Percentiles rank a stretch among this genome's conserved stretches.
Conservation (phyloP, 2,888 invertebrate genomes). For the Deilephila elpenor region DNA sequence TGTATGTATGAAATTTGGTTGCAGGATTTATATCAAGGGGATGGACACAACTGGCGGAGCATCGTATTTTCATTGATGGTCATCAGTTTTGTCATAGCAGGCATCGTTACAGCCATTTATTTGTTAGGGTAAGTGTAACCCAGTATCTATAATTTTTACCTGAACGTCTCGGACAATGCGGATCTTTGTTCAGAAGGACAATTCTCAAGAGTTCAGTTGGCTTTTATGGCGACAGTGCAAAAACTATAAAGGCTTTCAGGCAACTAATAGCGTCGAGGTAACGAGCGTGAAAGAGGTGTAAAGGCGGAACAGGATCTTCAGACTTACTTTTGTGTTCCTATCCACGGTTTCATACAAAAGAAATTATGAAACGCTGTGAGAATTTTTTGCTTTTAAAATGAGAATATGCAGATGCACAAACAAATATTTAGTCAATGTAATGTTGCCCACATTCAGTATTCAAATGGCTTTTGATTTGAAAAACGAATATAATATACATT, state of each 20-base stretch:
- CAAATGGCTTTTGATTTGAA: no score
- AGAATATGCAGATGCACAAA: neutral
- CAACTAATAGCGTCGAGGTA: slow-evolving; percentile 13
- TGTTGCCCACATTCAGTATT: neutral
- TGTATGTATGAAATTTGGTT: slow-evolving; percentile 47
- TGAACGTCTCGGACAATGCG: neutral
- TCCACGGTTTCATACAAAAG: neutral
- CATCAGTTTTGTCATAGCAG: slow-evolving; percentile 93
- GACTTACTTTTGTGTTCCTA: slow-evolving; percentile 6
- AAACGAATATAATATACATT: no score
- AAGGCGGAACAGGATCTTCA: slow-evolving; percentile 17
- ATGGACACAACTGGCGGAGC: slow-evolving; percentile 95
- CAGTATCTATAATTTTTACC: neutral
- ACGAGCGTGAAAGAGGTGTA: slow-evolving; percentile 18
- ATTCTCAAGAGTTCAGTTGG: slow-evolving; percentile 16
- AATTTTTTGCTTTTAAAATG: neutral
- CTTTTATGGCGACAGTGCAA: slow-evolving; percentile 13
- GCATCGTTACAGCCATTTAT: slow-evolving; percentile 95
- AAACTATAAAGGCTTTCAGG: slow-evolving; percentile 24
- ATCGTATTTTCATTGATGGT: slow-evolving; percentile 94
- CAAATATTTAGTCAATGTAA: neutral
- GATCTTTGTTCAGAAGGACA: slow-evolving; percentile 15
- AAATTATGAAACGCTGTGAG: neutral
- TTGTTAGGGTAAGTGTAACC: slow-evolving; percentile 88
- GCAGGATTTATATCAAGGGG: slow-evolving; percentile 91